phyloP scores from a whole-genome alignment of 2,888 invertebrate species.

The Rotaria magnacalcarata region DNA sequence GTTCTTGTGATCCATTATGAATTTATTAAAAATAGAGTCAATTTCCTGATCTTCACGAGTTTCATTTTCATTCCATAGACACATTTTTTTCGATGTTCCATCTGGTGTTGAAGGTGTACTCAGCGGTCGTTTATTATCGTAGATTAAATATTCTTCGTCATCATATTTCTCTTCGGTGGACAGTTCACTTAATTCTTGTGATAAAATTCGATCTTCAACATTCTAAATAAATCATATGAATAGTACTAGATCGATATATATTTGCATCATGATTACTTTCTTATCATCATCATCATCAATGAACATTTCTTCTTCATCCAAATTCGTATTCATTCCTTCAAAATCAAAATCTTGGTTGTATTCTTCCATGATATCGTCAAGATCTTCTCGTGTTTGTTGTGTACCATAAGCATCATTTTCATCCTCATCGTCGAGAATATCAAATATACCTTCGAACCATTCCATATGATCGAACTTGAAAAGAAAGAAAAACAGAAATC shows the following conservation, averaged over 20 bases:
- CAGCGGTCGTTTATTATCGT: neutral
- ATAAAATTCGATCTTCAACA: neutral
- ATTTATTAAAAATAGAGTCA: neutral
- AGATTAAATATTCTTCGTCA: neutral
- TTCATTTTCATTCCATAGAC: neutral
- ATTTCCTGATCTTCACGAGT: neutral
- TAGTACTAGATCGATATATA: neutral
- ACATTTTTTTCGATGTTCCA: neutral
- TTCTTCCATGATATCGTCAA: neutral
- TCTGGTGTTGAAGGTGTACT: neutral
- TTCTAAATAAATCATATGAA: neutral
- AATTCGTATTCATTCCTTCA: neutral
- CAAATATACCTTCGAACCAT: neutral
- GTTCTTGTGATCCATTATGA: neutral
- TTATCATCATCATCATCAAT: neutral
- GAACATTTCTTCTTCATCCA: neutral
- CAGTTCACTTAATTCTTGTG: neutral
- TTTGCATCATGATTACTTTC: too few relatives aligned
- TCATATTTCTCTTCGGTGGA: neutral
- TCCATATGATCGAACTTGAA: neutral
- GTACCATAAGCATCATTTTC: neutral
- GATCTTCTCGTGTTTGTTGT: neutral
- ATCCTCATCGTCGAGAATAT: neutral
- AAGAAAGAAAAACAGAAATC: too few relatives aligned
- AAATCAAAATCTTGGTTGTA: neutral